These are phyloP conservation scores for Dendrocopos noguchii DNA, from an alignment of 2,113 vertebrate genomes.

Conservation along the genomic window DNA sequence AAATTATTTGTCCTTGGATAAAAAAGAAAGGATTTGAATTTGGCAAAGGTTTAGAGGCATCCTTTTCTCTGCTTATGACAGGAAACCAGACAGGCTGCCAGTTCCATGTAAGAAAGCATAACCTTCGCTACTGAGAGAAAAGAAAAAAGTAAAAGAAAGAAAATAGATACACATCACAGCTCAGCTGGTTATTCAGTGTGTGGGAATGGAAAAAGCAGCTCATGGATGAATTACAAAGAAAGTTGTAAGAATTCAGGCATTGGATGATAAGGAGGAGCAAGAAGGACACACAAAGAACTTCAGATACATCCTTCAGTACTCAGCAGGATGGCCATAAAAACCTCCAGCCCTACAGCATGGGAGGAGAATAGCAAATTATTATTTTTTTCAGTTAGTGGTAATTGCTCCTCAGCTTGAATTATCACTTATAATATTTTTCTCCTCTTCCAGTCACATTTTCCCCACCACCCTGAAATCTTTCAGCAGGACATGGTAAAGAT, in stretches of 20 bases:
- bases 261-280: neutral
- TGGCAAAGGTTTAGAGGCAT: neutral
- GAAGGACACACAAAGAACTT: neutral
- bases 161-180: neutral
- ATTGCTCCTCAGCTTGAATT: neutral
- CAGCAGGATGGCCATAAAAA: neutral
- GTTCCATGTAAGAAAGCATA: neutral
- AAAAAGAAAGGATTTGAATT: neutral
- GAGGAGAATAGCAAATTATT: neutral
- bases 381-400: neutral
- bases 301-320: neutral
- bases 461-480: neutral
- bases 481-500: neutral
- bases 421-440: neutral
- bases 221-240: neutral
- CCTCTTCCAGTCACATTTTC: neutral
- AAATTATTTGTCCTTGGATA: neutral
- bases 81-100: neutral
- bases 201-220: neutral
- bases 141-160: neutral
- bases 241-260: neutral
- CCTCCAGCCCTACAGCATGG: neutral
- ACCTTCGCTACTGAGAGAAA: neutral
- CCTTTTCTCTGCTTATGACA: neutral
- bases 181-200: neutral